phyloP scores from a whole-genome alignment of 1,140 invertebrate genomes.

The Ostrea denselamellosa region DNA sequence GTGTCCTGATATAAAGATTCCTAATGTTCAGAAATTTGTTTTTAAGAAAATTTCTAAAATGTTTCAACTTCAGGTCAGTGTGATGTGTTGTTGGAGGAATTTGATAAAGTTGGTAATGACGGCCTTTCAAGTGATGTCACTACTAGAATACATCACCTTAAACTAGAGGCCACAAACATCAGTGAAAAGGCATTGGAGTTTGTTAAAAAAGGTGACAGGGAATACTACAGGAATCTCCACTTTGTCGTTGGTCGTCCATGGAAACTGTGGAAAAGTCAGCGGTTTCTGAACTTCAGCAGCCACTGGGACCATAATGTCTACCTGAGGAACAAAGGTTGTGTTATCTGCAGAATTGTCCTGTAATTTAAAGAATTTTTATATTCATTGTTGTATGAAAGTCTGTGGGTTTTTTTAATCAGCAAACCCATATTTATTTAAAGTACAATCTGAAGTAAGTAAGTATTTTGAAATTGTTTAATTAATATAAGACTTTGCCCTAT shows the following conservation, averaged over 20 bases:
- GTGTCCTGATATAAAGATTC: no score
- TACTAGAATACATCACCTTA: slow-evolving; percentile 56
- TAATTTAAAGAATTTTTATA: no score
- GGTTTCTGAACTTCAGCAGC: slow-evolving; percentile 57
- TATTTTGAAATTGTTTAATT: no score
- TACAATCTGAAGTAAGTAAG: no score
- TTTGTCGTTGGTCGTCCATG: slow-evolving; percentile 69
- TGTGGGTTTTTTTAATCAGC: no score
- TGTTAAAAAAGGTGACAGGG: slow-evolving; percentile 68
- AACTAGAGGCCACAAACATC: slow-evolving; percentile 56
- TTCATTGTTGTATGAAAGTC: no score
- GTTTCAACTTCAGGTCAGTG: slow-evolving; percentile 70
- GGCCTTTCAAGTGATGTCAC: slow-evolving; percentile 56
- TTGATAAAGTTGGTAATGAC: slow-evolving; percentile 59
- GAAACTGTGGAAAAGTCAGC: slow-evolving; percentile 64
- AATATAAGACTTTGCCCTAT: no score
- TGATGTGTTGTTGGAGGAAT: slow-evolving; percentile 61
- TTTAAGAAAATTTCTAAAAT: slow-evolving; percentile 25
- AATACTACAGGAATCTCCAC: slow-evolving; percentile 68
- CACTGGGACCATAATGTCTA: slow-evolving; percentile 62
- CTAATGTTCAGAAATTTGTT: not conserved
- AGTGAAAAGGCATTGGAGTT: slow-evolving; percentile 63
- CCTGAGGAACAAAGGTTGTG: slow-evolving; percentile 49
- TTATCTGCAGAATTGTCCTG: no score
- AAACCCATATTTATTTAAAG: no score